These are phyloP conservation scores for Plecotus auritus DNA, from an alignment of 2,113 vertebrate genomes.

Conservation along the genomic window DNA sequence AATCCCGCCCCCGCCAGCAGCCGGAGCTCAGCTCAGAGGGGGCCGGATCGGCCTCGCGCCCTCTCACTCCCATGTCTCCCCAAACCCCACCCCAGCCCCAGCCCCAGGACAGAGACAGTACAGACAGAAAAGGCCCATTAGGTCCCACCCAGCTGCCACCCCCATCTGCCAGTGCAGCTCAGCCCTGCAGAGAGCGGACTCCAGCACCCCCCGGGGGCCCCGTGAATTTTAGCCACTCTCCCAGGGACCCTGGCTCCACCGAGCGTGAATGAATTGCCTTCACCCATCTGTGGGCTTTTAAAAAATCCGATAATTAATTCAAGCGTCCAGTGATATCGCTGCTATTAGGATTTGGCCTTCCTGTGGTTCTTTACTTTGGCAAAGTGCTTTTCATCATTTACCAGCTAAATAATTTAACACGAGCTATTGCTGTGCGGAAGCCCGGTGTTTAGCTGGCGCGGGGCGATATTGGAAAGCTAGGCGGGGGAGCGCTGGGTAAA, in stretches of 20 bases:
- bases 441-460: neutral
- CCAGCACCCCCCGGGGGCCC: conserved; percentile 24
- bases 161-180: neutral
- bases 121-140: neutral
- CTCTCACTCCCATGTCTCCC: neutral
- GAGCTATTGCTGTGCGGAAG: neutral
- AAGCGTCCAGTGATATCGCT: neutral
- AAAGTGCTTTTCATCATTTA: conserved; percentile 50
- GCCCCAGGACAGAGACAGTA: neutral
- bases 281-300: conserved; percentile 49
- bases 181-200: neutral
- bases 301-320: conserved; percentile 64
- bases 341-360: conserved; percentile 11
- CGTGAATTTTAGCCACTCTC: conserved; percentile 36
- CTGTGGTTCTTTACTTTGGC: conserved; percentile 36
- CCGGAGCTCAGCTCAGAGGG: neutral
- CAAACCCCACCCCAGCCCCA: neutral
- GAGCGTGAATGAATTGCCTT: conserved; percentile 57
- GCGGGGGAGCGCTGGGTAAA: neutral
- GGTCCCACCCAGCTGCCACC: neutral
- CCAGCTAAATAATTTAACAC: conserved; percentile 59
- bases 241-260: conserved; percentile 52
- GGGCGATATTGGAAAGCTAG: neutral
- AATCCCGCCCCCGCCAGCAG: neutral
- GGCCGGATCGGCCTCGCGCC: neutral